A percentile compares a stretch with the other conserved stretches of the same genome.
Evolutionary conservation across 2,113 vertebrate species (phyloP).

Genomic region (Cervus canadensis): DNA sequence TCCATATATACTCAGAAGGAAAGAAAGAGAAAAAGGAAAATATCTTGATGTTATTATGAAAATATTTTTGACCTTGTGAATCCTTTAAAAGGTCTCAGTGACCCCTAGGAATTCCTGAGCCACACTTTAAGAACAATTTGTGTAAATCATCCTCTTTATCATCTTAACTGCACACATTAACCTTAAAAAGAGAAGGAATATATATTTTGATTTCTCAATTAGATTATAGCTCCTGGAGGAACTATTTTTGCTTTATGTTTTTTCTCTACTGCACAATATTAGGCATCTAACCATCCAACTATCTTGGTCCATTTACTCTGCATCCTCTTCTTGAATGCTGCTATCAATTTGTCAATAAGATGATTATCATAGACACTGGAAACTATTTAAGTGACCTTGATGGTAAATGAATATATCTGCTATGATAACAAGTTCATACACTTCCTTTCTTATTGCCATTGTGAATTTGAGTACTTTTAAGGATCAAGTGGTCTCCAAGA

Average conservation of each 20-base stretch:
- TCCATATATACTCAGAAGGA: neutral
- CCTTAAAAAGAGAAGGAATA: neutral
- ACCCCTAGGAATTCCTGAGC: neutral
- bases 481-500: neutral
- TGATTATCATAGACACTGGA: neutral
- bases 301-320: neutral
- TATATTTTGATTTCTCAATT: slow-evolving; percentile 5
- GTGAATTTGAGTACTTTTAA: slow-evolving; percentile 33
- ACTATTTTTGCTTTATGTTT: neutral
- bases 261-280: neutral
- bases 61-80: neutral
- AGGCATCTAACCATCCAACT: neutral
- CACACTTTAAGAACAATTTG: neutral
- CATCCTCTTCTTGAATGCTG: neutral
- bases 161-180: neutral
- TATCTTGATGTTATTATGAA: neutral
- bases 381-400: neutral
- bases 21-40: neutral
- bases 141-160: slow-evolving; percentile 5
- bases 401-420: neutral
- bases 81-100: neutral
- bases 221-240: neutral
- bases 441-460: neutral
- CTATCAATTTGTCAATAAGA: neutral
- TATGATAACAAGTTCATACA: neutral